Conservation (phyloP, 2,888 invertebrate species). For the Dromius quadrimaculatus region DNA sequence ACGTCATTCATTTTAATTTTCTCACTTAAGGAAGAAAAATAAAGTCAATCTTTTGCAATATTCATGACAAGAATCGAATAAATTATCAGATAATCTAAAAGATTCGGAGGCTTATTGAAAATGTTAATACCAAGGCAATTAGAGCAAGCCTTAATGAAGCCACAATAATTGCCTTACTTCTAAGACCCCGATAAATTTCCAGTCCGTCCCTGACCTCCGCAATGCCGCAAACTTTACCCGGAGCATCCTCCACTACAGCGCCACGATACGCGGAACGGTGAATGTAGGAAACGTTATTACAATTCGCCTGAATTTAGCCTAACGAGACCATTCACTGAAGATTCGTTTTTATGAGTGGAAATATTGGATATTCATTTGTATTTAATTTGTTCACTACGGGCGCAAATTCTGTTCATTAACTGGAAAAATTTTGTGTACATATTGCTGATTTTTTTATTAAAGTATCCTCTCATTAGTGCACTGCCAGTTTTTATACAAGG, state of each 20-base stretch:
- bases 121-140: no score
- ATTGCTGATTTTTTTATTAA: conserved; percentile 1
- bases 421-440: background rate
- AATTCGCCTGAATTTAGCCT: background rate
- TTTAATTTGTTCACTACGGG: background rate
- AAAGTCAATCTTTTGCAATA: no score
- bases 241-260: conserved; percentile 6
- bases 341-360: background rate
- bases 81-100: no score
- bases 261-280: background rate
- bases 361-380: conserved; percentile 1
- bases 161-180: no score
- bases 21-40: no score
- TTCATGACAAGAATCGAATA: no score
- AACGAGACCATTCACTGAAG: conserved; percentile 1
- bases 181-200: no score
- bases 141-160: no score
- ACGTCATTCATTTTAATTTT: no score
- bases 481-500: no score
- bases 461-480: no score
- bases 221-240: conserved; percentile 20
- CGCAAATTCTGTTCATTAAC: conserved; percentile 7
- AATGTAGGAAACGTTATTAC: background rate
- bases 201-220: conserved; percentile 25
- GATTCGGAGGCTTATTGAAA: no score